A percentile compares a stretch with the other conserved stretches of the same genome.
These are phyloP conservation scores for Hippoglossus hippoglossus DNA, from an alignment of 2,797 vertebrate species.

Conservation along the genomic window DNA sequence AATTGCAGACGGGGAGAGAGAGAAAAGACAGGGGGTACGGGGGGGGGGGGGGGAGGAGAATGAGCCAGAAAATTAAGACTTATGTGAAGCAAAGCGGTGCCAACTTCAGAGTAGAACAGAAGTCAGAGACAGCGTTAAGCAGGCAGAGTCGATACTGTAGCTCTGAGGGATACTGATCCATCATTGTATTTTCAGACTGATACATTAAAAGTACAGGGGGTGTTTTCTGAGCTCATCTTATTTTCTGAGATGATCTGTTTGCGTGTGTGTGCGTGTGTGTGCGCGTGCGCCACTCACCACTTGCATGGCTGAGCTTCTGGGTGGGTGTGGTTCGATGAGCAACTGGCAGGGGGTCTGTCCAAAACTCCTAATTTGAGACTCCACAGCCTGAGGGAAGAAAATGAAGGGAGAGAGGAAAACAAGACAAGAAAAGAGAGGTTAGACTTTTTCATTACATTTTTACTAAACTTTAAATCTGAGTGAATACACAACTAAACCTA, in stretches of 20 bases:
- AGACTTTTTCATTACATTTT: background rate
- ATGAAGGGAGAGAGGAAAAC: background rate
- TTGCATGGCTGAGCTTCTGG: slow-evolving; percentile 98
- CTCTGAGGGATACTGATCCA: slow-evolving; percentile 21
- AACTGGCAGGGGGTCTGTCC: slow-evolving; percentile 98
- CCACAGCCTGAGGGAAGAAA: slow-evolving; percentile 87
- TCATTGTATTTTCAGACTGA: slow-evolving; percentile 9
- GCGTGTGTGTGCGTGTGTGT: too few relatives aligned
- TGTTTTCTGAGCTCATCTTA: slow-evolving; percentile 28
- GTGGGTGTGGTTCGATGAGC: slow-evolving; percentile 96
- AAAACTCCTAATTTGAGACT: slow-evolving; percentile 98
- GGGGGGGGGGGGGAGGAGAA: slow-evolving; percentile 30
- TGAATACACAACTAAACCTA: background rate
- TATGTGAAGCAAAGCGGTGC: slow-evolving; percentile 30
- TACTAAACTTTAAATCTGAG: background rate
- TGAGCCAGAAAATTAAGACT: slow-evolving; percentile 20
- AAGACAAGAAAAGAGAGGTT: background rate
- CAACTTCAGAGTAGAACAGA: slow-evolving; percentile 16
- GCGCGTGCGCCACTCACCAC: slow-evolving; percentile 88
- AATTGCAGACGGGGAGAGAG: slow-evolving; percentile 29
- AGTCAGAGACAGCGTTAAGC: slow-evolving; percentile 29
- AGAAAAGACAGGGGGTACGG: background rate
- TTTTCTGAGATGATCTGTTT: too few relatives aligned
- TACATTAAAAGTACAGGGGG: slow-evolving; percentile 6
- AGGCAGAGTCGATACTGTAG: slow-evolving; percentile 7